Evolutionary conservation across 2,113 vertebrate genomes (phyloP).

Genomic region (Pomatorhinus ruficollis): DNA sequence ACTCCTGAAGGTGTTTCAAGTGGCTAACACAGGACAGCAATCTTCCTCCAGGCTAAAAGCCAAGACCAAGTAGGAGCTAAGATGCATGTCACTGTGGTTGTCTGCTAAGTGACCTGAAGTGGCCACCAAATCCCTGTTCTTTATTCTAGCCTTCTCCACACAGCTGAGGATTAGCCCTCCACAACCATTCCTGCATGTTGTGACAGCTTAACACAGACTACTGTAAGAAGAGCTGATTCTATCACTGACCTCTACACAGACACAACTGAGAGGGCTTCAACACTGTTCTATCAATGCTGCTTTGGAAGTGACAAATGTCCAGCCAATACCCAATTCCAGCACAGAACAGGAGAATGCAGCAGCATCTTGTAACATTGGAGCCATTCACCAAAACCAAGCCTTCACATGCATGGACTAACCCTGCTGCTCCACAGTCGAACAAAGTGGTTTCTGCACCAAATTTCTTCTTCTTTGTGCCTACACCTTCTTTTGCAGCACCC

Average conservation of each 20-base stretch:
- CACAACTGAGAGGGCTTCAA: neutral
- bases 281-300: fast-evolving
- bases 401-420: neutral
- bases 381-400: neutral
- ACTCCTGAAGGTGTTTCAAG: neutral
- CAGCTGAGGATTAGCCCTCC: neutral
- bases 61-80: neutral
- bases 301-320: neutral
- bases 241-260: neutral
- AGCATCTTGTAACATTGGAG: neutral
- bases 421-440: neutral
- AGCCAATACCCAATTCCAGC: neutral
- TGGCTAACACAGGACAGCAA: neutral
- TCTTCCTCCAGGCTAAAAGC: neutral
- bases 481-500: neutral
- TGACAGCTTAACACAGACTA: neutral
- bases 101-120: neutral
- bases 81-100: neutral
- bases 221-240: neutral
- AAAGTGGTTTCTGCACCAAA: neutral
- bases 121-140: neutral
- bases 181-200: neutral
- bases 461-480: neutral
- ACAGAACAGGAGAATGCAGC: neutral
- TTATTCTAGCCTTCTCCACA: neutral